Conservation (phyloP, 1,140 invertebrate genomes). For the Octopus sinensis region DNA sequence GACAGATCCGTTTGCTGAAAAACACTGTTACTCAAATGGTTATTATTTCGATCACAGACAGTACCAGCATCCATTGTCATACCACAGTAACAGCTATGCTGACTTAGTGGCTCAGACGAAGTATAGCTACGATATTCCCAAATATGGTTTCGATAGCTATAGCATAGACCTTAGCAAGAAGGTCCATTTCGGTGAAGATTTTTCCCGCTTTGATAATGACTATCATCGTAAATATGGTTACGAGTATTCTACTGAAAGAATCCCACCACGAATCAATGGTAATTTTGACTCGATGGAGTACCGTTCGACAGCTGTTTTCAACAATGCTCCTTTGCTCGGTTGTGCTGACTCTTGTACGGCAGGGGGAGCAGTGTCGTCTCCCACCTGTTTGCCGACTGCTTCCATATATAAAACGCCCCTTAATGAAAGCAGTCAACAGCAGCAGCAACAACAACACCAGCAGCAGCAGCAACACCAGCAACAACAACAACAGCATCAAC, state of each 20-base stretch:
- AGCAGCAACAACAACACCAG: conserved; percentile 27
- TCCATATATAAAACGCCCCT: conserved; percentile 13
- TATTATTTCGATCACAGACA: conserved; percentile 52
- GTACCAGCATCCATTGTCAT: conserved; percentile 47
- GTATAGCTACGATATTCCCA: conserved; percentile 49
- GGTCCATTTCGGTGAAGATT: conserved; percentile 45
- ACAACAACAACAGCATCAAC: conserved; percentile 27
- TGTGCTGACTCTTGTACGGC: conserved; percentile 6
- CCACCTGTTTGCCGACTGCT: conserved; percentile 20
- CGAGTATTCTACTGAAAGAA: conserved; percentile 40
- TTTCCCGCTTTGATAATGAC: conserved; percentile 37
- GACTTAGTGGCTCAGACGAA: conserved; percentile 48
- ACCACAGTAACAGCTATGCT: conserved; percentile 48
- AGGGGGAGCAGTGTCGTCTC: conserved; percentile 8
- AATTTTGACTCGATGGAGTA: conserved; percentile 45
- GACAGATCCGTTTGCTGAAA: conserved; percentile 47
- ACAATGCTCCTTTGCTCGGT: conserved; percentile 20
- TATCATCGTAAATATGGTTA: conserved; percentile 41
- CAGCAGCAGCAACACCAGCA: conserved; percentile 23
- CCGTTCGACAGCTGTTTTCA: conserved; percentile 42
- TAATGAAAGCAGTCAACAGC: conserved; percentile 10
- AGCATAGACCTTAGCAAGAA: conserved; percentile 51
- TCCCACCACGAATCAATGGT: conserved; percentile 36
- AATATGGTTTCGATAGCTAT: conserved; percentile 51
- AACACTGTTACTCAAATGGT: conserved; percentile 50